phyloP scores from a whole-genome alignment of 1,140 invertebrate genomes.

The Nilaparvata lugens region DNA sequence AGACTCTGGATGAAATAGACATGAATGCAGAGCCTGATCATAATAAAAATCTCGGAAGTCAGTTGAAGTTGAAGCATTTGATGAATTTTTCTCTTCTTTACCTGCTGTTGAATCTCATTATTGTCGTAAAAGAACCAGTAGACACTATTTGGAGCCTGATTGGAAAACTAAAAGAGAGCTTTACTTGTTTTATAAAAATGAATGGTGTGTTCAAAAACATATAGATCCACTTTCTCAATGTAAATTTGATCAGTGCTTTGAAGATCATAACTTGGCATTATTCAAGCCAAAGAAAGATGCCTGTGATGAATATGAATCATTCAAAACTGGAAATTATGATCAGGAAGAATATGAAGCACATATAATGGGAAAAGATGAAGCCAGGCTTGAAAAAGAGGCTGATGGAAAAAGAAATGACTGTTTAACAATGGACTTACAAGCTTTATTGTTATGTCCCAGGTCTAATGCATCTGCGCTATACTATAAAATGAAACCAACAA shows the following conservation, averaged over 20 bases:
- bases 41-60: neutral
- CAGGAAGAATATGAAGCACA: constrained; percentile 28
- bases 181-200: constrained; percentile 9
- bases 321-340: constrained; percentile 28
- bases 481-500: constrained; percentile 12
- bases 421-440: constrained; percentile 27
- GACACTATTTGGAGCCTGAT: constrained; percentile 5
- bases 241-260: constrained; percentile 20
- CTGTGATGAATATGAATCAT: constrained; percentile 30
- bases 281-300: constrained; percentile 33
- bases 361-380: constrained; percentile 23
- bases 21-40: too few relatives aligned
- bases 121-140: constrained; percentile 1
- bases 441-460: constrained; percentile 2
- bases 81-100: constrained; percentile 2
- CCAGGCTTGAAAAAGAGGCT: constrained; percentile 24
- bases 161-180: constrained; percentile 8
- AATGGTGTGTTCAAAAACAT: constrained; percentile 8
- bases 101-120: constrained; percentile 11
- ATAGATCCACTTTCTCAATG: constrained; percentile 1
- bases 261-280: constrained; percentile 27
- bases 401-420: constrained; percentile 18
- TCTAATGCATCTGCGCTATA: constrained; percentile 3
- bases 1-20: neutral
- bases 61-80: neutral